phyloP scores from a whole-genome alignment of 2,797 vertebrate genomes.

The Hybognathus amarus region DNA sequence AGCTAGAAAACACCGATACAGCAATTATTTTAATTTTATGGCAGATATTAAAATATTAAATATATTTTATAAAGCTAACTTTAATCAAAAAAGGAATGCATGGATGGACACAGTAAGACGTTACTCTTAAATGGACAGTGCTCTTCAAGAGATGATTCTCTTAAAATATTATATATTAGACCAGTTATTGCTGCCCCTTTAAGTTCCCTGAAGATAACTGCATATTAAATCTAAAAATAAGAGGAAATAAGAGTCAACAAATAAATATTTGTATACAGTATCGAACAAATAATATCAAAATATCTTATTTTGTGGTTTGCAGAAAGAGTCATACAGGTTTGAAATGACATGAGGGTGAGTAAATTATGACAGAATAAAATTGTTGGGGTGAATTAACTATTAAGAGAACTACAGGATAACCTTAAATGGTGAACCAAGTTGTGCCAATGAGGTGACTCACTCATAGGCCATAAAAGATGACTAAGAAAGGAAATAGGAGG shows the following conservation, averaged over 20 bases:
- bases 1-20: too few species aligned
- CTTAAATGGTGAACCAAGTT: slow-evolving; percentile 8
- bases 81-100: not conserved
- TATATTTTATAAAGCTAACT: not conserved
- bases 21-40: too few species aligned
- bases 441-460: slow-evolving; percentile 53
- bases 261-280: not conserved
- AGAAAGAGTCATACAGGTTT: not conserved
- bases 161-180: not conserved
- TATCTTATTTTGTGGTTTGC: not conserved
- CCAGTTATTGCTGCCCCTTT: not conserved
- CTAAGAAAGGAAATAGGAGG: slow-evolving; percentile 16
- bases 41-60: too few species aligned
- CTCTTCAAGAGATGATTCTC: not conserved
- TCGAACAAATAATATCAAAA: not conserved
- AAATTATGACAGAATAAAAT: not conserved
- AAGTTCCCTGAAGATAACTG: not conserved
- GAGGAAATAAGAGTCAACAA: not conserved
- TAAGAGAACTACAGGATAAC: not conserved
- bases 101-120: not conserved
- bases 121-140: not conserved
- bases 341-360: not conserved
- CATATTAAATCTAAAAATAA: not conserved
- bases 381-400: not conserved
- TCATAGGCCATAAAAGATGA: slow-evolving; percentile 41